Evolutionary conservation across 2,797 vertebrate genomes (phyloP).

Genomic region (Chanos chanos): DNA sequence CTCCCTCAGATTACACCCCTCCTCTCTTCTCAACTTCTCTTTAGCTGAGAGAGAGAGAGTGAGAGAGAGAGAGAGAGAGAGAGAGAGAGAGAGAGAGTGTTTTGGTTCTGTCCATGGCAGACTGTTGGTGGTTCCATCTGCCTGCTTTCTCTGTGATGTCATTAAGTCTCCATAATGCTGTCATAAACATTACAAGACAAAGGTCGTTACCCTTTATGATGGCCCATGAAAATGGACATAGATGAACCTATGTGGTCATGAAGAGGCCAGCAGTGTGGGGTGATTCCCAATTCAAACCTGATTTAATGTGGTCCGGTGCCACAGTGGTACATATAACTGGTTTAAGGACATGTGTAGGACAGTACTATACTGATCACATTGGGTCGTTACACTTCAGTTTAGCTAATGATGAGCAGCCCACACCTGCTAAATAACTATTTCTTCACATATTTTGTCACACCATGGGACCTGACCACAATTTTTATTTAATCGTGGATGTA

Average conservation of each 20-base stretch:
- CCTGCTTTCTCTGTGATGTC: slow-evolving; percentile 25
- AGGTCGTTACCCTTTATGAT: slow-evolving; percentile 39
- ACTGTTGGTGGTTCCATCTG: slow-evolving; percentile 32
- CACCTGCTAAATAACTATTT: no score
- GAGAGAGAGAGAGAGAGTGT: not conserved
- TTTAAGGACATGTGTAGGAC: no score
- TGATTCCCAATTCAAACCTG: no score
- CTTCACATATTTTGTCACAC: no score
- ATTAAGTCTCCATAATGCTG: slow-evolving; percentile 27
- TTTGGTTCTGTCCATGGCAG: not conserved
- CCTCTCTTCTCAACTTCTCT: slow-evolving; percentile 56
- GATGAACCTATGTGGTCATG: slow-evolving; percentile 14
- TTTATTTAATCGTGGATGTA: no score
- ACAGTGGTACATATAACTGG: no score
- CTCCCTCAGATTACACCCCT: slow-evolving; percentile 73
- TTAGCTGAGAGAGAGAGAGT: slow-evolving; percentile 10
- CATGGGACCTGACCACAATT: no score
- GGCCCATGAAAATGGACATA: slow-evolving; percentile 28
- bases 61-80: not conserved
- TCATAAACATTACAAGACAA: slow-evolving; percentile 35
- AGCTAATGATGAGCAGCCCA: no score
- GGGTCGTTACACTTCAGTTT: no score
- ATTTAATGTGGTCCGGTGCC: no score
- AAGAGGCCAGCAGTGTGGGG: slow-evolving; percentile 6
- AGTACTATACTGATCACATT: no score